phyloP scores from a whole-genome alignment of 2,797 vertebrate species.

The Lophius americanus region DNA sequence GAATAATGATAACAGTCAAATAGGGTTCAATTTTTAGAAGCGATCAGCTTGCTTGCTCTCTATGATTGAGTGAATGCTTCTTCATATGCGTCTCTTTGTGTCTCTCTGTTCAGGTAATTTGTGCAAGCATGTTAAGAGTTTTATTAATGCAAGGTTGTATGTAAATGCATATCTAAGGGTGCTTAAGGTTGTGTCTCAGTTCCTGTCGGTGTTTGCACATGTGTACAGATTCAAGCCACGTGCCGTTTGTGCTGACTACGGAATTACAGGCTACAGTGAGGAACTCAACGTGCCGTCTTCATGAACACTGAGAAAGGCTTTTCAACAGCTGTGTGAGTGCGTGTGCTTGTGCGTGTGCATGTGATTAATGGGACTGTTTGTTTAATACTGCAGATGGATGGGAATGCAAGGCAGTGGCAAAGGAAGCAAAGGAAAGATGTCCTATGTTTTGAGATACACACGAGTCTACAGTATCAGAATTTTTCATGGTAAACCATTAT shows the following conservation, averaged over 20 bases:
- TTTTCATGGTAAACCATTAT: no score
- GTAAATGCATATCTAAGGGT: slow-evolving; percentile 32
- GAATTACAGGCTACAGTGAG: slow-evolving; percentile 56
- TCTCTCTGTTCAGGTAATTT: slow-evolving; percentile 25
- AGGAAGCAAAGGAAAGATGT: background rate
- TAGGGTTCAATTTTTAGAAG: slow-evolving; percentile 70
- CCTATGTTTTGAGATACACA: background rate
- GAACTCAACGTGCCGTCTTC: slow-evolving; percentile 53
- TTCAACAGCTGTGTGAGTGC: slow-evolving; percentile 42
- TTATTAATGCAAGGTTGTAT: slow-evolving; percentile 37
- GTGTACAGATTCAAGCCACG: slow-evolving; percentile 59
- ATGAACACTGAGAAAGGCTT: slow-evolving; percentile 59
- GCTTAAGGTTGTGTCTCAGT: slow-evolving; percentile 16
- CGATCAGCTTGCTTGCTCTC: slow-evolving; percentile 48
- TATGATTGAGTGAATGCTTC: slow-evolving; percentile 17
- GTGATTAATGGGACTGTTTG: slow-evolving; percentile 15
- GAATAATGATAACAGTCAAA: slow-evolving; percentile 62
- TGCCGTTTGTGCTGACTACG: slow-evolving; percentile 67
- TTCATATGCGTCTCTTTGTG: slow-evolving; percentile 30
- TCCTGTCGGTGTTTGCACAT: slow-evolving; percentile 47
- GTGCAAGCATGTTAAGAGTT: slow-evolving; percentile 25
- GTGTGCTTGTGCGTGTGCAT: background rate
- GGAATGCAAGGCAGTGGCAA: slow-evolving; percentile 20
- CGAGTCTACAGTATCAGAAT: no score
- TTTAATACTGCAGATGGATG: slow-evolving; percentile 35